Evolutionary conservation across 2,113 vertebrate species (phyloP).

Genomic region (Saguinus midas): DNA sequence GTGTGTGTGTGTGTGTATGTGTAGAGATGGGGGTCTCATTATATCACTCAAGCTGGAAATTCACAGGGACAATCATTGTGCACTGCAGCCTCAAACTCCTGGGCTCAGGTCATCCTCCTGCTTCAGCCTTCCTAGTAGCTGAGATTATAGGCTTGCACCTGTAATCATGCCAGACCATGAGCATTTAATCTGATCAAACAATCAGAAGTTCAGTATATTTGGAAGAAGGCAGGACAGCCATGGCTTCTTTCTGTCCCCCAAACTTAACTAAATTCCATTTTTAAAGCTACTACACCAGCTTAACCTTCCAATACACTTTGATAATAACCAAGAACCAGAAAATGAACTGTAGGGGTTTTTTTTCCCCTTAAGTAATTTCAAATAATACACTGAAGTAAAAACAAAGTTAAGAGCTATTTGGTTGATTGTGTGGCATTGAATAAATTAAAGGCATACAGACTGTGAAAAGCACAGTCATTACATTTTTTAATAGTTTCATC

Average conservation of each 20-base stretch:
- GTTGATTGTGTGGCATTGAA: neutral
- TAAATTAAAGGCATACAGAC: conserved; percentile 3
- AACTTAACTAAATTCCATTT: neutral
- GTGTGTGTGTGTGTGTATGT: no score
- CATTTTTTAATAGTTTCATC: neutral
- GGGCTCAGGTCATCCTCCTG: neutral
- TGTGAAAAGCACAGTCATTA: conserved; percentile 4
- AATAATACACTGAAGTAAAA: conserved; percentile 37
- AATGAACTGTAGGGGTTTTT: conserved; percentile 20
- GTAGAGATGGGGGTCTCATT: neutral
- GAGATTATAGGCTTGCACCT: neutral
- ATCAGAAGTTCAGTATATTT: neutral
- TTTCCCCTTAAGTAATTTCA: neutral
- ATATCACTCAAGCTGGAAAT: neutral
- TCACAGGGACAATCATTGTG: neutral
- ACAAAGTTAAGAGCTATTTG: conserved; percentile 46
- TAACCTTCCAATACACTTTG: neutral
- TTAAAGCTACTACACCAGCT: neutral
- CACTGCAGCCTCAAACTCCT: neutral
- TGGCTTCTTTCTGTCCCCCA: neutral
- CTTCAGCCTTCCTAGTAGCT: neutral
- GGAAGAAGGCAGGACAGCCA: neutral
- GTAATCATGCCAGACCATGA: neutral
- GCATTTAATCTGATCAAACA: neutral
- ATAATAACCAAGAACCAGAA: conserved; percentile 9